Conservation (phyloP, 2,113 vertebrate genomes). For the Prinia subflava region DNA sequence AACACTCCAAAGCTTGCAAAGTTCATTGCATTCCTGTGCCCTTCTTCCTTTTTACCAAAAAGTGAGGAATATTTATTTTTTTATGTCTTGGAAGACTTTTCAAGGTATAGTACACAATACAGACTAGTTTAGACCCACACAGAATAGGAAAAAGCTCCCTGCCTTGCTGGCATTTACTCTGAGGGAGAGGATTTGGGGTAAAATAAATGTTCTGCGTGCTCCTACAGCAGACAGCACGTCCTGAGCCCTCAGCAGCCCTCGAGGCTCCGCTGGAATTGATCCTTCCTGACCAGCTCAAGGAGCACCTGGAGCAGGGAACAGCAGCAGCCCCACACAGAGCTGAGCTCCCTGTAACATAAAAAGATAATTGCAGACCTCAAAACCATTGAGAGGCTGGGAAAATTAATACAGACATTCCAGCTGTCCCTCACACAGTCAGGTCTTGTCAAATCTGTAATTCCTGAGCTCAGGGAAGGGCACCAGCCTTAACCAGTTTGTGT, state of each 20-base stretch:
- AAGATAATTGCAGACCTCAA: not conserved
- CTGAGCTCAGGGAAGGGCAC: not conserved
- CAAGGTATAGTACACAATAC: not conserved
- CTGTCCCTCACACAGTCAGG: not conserved
- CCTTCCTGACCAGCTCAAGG: not conserved
- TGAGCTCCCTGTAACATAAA: accelerated
- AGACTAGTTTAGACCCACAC: not conserved
- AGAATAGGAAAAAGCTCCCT: not conserved
- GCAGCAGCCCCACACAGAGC: not conserved
- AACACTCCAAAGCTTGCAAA: not conserved
- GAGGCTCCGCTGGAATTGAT: not conserved
- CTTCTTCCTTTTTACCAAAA: not conserved
- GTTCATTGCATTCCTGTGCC: not conserved
- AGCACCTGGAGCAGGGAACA: not conserved
- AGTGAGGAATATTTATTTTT: not conserved
- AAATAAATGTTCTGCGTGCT: not conserved
- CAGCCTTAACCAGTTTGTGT: not conserved
- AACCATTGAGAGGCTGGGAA: not conserved
- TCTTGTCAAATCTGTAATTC: not conserved
- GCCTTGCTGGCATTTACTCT: not conserved
- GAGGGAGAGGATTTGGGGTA: not conserved
- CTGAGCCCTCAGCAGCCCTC: not conserved
- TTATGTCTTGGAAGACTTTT: not conserved
- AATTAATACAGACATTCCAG: not conserved
- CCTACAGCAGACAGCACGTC: not conserved